Percentiles rank a stretch among this genome's conserved stretches.
Conservation (phyloP, 2,113 vertebrate species). For the Stegostoma tigrinum region DNA sequence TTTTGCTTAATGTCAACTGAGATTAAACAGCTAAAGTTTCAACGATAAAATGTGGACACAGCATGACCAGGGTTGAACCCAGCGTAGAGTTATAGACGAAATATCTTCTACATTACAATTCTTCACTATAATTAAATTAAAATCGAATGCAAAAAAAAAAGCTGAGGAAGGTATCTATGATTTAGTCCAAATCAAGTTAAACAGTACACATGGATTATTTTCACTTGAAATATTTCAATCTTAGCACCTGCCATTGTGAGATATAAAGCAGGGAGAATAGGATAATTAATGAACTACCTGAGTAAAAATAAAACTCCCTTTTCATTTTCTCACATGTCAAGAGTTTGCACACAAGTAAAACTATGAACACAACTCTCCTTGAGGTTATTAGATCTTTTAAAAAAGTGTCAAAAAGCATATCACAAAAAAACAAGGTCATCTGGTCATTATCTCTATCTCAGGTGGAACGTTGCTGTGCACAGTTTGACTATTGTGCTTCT, state of each 20-base stretch:
- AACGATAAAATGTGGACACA: conserved; percentile 7
- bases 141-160: not conserved
- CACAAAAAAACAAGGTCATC: not conserved
- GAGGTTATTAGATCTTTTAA: not conserved
- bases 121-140: not conserved
- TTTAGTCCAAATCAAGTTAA: not conserved
- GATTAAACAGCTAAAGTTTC: conserved; percentile 23
- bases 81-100: not conserved
- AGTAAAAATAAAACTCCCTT: not conserved
- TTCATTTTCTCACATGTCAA: not conserved
- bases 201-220: not conserved
- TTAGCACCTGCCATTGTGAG: not conserved
- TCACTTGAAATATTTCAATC: not conserved
- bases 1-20: conserved; percentile 7
- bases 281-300: not conserved
- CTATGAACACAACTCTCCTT: not conserved
- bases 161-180: conserved; percentile 2
- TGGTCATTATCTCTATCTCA: not conserved
- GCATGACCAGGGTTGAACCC: not conserved
- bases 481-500: not conserved
- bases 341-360: not conserved
- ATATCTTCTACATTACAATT: not conserved
- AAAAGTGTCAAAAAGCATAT: not conserved
- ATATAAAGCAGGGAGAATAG: not conserved
- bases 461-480: not conserved